These are phyloP conservation scores for Artibeus jamaicensis DNA, from an alignment of 2,797 vertebrate genomes.

Conservation along the genomic window DNA sequence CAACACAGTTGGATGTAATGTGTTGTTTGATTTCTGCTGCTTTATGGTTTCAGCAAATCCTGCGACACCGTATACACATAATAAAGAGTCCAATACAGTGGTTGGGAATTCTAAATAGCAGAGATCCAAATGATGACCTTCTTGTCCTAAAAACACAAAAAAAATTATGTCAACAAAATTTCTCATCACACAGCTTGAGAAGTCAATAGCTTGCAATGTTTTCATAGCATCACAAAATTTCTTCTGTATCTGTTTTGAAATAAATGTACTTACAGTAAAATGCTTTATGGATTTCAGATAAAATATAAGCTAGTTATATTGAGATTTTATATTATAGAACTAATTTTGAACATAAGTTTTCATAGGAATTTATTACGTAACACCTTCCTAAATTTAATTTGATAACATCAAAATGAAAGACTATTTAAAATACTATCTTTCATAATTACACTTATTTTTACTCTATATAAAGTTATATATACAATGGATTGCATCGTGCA, in stretches of 20 bases:
- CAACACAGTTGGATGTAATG: neutral
- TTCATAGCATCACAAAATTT: neutral
- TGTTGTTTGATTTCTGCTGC: neutral
- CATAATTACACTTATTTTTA: neutral
- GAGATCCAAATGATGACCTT: neutral
- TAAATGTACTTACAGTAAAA: neutral
- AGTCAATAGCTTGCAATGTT: neutral
- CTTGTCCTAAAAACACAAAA: neutral
- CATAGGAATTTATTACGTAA: neutral
- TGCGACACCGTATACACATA: neutral
- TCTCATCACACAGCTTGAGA: neutral
- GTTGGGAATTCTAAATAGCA: neutral
- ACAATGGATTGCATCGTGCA: neutral
- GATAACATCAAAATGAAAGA: neutral
- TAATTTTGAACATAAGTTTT: neutral
- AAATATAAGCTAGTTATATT: neutral
- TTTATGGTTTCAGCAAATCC: neutral
- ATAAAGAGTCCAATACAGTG: neutral
- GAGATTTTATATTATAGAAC: neutral
- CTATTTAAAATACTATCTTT: neutral
- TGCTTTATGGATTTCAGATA: neutral
- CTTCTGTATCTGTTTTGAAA: neutral
- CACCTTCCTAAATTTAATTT: neutral
- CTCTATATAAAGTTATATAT: neutral
- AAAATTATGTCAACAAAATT: neutral